phyloP scores from a whole-genome alignment of 1,140 invertebrate genomes.

The Trichomalopsis sarcophagae region DNA sequence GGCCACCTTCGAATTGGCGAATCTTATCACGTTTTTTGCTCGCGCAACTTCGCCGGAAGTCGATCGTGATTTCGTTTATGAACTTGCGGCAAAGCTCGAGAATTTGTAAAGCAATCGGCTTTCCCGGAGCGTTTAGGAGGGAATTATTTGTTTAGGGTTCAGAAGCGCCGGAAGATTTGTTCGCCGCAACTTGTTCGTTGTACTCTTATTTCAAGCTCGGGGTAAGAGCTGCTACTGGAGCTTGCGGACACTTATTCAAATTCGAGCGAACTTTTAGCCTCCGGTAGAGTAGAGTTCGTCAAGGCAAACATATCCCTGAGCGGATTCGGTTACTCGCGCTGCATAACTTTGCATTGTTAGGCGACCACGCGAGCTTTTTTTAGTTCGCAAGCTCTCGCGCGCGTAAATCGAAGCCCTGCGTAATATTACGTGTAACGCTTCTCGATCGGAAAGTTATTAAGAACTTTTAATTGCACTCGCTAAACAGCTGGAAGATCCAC shows the following conservation, averaged over 20 bases:
- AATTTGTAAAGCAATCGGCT: not conserved
- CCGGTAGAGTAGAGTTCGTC: not conserved
- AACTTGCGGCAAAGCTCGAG: not conserved
- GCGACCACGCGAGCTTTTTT: too few species aligned
- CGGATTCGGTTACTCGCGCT: too few species aligned
- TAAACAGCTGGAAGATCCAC: not conserved
- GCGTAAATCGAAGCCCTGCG: too few species aligned
- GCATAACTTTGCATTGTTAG: too few species aligned
- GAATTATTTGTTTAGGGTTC: not conserved
- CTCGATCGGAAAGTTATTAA: not conserved
- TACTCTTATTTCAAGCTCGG: too few species aligned
- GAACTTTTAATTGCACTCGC: not conserved
- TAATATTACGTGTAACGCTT: too few species aligned
- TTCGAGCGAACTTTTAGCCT: not conserved
- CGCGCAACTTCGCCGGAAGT: not conserved
- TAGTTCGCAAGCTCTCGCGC: too few species aligned
- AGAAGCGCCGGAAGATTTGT: too few species aligned
- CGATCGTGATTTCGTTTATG: conserved; percentile 25
- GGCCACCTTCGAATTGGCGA: not conserved
- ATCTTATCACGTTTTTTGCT: not conserved
- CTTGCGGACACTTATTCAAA: not conserved
- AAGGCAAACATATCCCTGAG: too few species aligned
- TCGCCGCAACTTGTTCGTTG: too few species aligned
- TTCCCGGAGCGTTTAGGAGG: not conserved
- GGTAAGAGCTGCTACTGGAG: too few species aligned